These are phyloP conservation scores for Ceuthmochares aereus DNA, from an alignment of 2,113 vertebrate genomes.

Conservation along the genomic window DNA sequence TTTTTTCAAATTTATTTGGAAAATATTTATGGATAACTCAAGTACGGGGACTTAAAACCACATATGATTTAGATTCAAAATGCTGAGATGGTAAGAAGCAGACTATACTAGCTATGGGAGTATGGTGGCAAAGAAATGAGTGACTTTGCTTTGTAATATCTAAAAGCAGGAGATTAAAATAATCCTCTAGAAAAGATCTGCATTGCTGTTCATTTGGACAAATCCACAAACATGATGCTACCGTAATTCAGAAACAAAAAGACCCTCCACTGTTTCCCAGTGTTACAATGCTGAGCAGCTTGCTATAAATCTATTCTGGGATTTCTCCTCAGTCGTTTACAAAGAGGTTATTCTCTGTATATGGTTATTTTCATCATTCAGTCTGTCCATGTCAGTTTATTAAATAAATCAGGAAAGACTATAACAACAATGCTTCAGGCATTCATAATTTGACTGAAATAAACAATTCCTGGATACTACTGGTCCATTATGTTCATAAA, in stretches of 20 bases:
- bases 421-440: not conserved
- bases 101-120: not conserved
- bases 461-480: not conserved
- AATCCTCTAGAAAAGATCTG: not conserved
- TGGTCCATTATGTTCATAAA: constrained; percentile 8
- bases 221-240: not conserved
- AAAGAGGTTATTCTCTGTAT: constrained; percentile 3
- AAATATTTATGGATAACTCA: not conserved
- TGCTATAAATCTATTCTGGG: constrained; percentile 22
- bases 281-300: not conserved
- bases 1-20: not conserved
- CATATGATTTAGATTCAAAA: not conserved
- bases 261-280: not conserved
- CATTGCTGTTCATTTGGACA: not conserved
- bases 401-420: constrained; percentile 36
- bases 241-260: not conserved
- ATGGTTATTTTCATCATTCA: constrained; percentile 12
- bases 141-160: not conserved
- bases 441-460: constrained; percentile 24
- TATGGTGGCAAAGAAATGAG: not conserved
- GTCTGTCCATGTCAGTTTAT: constrained; percentile 4
- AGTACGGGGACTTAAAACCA: not conserved
- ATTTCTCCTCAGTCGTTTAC: constrained; percentile 9
- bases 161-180: not conserved
- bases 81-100: not conserved